Conservation (phyloP, 2,797 vertebrate species). For the Brachyalestes nurse region DNA sequence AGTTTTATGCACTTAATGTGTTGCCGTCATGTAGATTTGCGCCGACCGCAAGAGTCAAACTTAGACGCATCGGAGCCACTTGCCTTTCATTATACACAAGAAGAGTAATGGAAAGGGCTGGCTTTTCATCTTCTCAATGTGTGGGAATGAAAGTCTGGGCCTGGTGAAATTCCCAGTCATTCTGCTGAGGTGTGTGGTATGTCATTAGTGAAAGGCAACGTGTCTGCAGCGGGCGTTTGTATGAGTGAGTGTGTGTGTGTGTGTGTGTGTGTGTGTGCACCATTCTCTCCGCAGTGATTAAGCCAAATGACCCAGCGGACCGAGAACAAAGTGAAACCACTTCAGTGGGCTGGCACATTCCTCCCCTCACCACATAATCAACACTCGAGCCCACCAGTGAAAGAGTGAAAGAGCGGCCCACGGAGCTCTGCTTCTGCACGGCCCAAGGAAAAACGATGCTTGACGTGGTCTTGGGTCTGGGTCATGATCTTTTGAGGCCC, state of each 20-base stretch:
- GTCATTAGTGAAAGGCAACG: conserved; percentile 50
- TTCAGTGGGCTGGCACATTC: conserved; percentile 55
- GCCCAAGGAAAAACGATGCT: conserved; percentile 8
- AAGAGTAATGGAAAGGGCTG: conserved; percentile 28
- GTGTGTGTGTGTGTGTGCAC: conserved; percentile 6
- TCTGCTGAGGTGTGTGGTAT: conserved; percentile 45
- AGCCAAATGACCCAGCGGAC: conserved; percentile 53
- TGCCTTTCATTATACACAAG: neutral
- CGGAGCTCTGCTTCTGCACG: conserved; percentile 6
- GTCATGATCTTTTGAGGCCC: neutral
- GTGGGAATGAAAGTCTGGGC: conserved; percentile 28
- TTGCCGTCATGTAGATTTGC: neutral
- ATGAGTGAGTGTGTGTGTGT: conserved; percentile 17
- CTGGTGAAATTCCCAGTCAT: conserved; percentile 1
- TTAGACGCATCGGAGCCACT: neutral
- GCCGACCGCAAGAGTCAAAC: conserved; percentile 12
- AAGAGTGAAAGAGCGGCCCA: conserved; percentile 5
- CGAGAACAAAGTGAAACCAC: conserved; percentile 60
- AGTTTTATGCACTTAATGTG: neutral
- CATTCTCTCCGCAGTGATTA: conserved; percentile 57
- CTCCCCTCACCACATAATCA: conserved; percentile 58
- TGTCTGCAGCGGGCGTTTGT: conserved; percentile 44
- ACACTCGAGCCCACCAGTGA: conserved; percentile 41
- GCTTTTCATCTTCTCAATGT: conserved; percentile 28
- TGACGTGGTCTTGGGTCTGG: neutral